These are phyloP conservation scores for Contarinia nasturtii DNA, from an alignment of 1,140 invertebrate genomes.

Conservation along the genomic window DNA sequence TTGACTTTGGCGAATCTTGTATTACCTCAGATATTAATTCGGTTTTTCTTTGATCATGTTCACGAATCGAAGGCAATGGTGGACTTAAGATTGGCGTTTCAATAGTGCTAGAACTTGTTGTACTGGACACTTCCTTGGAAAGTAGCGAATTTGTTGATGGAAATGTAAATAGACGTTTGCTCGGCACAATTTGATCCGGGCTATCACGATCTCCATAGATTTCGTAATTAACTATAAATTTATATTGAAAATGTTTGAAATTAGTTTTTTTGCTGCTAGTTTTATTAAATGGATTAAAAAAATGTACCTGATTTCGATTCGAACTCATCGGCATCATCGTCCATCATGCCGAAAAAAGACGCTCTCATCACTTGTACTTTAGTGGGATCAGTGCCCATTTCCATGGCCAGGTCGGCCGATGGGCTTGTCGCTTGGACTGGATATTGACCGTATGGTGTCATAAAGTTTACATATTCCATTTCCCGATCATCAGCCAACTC, in stretches of 20 bases:
- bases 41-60: neutral
- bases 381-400: constrained; percentile 36
- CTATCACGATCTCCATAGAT: constrained; percentile 3
- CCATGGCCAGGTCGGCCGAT: constrained; percentile 32
- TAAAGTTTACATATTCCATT: no score
- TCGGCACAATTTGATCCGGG: constrained; percentile 5
- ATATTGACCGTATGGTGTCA: neutral
- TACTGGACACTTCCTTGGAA: constrained; percentile 2
- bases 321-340: constrained; percentile 8
- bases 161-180: neutral
- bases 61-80: neutral
- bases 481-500: no score
- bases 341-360: constrained; percentile 32
- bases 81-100: neutral
- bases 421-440: constrained; percentile 22
- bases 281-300: neutral
- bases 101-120: neutral
- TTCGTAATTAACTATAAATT: neutral
- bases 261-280: neutral
- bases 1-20: no score
- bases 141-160: constrained; percentile 3
- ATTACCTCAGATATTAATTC: neutral
- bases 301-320: constrained; percentile 6
- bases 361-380: constrained; percentile 74
- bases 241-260: neutral